Conservation (phyloP, 2,797 vertebrate genomes). For the Enteromius paludinosus region DNA sequence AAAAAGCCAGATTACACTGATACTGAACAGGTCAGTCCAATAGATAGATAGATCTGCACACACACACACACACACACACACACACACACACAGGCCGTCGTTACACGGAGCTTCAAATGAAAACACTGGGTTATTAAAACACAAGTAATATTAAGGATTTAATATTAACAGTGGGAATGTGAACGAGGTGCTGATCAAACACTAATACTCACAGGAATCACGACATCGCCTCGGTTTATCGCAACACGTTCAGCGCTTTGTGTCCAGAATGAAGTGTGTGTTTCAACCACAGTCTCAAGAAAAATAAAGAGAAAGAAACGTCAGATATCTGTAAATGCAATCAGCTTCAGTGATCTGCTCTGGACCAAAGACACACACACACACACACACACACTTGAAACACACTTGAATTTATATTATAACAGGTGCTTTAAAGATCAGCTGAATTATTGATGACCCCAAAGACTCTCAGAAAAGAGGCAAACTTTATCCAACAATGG, state of each 20-base stretch:
- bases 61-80: conserved; percentile 7
- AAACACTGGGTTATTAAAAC: background rate
- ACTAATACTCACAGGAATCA: background rate
- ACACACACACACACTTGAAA: background rate
- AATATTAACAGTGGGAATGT: background rate
- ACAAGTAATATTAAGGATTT: background rate
- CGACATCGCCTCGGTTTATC: conserved; percentile 11
- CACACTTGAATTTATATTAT: background rate
- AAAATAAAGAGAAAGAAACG: background rate
- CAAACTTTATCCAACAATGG: background rate
- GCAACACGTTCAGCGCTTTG: conserved; percentile 20
- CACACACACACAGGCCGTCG: background rate
- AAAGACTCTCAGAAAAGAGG: background rate
- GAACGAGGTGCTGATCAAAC: background rate
- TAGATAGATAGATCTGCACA: background rate
- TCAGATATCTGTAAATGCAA: background rate
- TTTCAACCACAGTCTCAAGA: background rate
- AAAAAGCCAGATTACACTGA: background rate
- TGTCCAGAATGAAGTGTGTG: background rate
- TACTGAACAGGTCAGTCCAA: background rate
- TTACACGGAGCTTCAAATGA: conserved; percentile 1
- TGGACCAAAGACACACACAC: background rate
- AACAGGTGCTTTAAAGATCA: conserved; percentile 31
- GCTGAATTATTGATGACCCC: conserved; percentile 42
- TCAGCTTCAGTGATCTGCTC: background rate